Conservation (phyloP, 2,888 invertebrate species). For the Amphipyra berbera region DNA sequence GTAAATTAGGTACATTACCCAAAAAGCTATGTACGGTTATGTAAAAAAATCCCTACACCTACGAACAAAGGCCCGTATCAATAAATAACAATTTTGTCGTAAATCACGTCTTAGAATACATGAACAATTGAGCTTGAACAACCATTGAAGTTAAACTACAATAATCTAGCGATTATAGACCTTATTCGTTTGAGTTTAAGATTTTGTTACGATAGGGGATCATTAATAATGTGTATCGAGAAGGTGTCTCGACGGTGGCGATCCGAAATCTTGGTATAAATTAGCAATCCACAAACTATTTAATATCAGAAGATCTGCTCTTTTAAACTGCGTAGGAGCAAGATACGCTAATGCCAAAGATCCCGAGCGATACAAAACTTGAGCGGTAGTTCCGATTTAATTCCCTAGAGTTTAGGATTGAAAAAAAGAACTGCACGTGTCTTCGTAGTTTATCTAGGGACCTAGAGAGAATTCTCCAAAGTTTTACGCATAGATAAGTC, state of each 20-base stretch:
- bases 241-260: slow-evolving; percentile 47
- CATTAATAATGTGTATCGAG: slow-evolving; percentile 57
- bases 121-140: slow-evolving; percentile 36
- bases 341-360: too few species aligned
- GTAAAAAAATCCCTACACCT: slow-evolving; percentile 31
- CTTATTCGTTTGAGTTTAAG: slow-evolving; percentile 19
- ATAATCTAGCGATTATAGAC: slow-evolving; percentile 19
- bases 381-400: too few species aligned
- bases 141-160: slow-evolving; percentile 9
- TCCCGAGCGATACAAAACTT: too few species aligned
- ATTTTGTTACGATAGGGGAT: slow-evolving; percentile 19
- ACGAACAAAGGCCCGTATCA: slow-evolving; percentile 27
- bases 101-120: slow-evolving; percentile 37
- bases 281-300: slow-evolving; percentile 12
- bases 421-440: too few species aligned
- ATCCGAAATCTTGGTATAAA: slow-evolving; percentile 50
- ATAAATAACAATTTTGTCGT: slow-evolving; percentile 46
- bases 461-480: too few species aligned
- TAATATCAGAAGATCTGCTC: slow-evolving; percentile 18
- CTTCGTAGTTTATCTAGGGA: too few species aligned
- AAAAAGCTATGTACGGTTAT: slow-evolving; percentile 12
- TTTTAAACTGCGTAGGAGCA: too few species aligned
- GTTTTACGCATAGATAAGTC: too few species aligned
- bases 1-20: background rate
- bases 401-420: too few species aligned